These are phyloP conservation scores for Heterohyrax brucei DNA, from an alignment of 2,797 vertebrate species.

Conservation along the genomic window DNA sequence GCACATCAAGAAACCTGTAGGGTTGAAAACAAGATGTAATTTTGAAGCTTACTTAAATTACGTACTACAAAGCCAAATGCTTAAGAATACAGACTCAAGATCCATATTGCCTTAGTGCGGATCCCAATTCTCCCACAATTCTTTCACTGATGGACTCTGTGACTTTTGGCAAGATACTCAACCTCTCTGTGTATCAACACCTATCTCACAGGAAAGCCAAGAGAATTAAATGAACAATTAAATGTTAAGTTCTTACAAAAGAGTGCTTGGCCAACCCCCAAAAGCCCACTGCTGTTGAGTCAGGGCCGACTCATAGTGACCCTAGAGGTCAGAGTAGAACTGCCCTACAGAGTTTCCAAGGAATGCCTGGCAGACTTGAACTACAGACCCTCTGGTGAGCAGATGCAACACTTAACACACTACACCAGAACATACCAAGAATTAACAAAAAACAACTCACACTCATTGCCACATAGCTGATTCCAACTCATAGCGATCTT, in stretches of 20 bases:
- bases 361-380: no score
- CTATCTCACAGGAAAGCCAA: neutral
- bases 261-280: neutral
- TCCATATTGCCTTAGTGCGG: neutral
- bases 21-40: conserved; percentile 3
- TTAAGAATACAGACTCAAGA: neutral
- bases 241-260: neutral
- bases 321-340: no score
- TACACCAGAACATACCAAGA: no score
- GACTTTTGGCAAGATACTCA: neutral
- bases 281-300: no score
- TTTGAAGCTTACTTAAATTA: conserved; percentile 30
- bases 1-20: conserved; percentile 88
- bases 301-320: no score
- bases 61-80: neutral
- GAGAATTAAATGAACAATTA: conserved; percentile 5
- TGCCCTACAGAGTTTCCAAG: no score
- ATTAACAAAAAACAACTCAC: no score
- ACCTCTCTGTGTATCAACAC: neutral
- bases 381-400: no score
- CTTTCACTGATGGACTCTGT: neutral
- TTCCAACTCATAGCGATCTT: no score
- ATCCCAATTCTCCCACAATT: neutral
- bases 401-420: no score
- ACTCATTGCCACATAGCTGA: no score